These are phyloP conservation scores for Mastomys natalensis DNA, from an alignment of 2,113 vertebrate genomes.

Conservation along the genomic window DNA sequence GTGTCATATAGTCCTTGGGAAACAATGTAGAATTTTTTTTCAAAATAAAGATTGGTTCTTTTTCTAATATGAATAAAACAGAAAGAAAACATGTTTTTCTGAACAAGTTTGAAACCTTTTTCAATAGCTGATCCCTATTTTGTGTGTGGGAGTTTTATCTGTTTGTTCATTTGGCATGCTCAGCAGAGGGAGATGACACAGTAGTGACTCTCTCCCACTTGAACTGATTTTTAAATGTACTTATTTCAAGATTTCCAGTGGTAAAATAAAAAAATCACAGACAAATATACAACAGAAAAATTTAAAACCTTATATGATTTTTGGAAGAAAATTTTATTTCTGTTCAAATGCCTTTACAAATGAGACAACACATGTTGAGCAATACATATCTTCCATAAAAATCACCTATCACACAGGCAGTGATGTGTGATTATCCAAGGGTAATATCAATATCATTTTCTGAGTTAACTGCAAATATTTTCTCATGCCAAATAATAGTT, in stretches of 20 bases:
- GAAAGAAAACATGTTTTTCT: constrained; percentile 54
- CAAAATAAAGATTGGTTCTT: background rate
- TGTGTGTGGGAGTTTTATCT: constrained; percentile 21
- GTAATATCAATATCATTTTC: background rate
- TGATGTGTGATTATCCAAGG: background rate
- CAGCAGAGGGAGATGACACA: constrained; percentile 5
- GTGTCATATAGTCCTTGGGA: background rate
- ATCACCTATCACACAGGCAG: background rate
- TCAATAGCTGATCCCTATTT: constrained; percentile 1
- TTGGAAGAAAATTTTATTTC: constrained; percentile 22
- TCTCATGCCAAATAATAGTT: constrained; percentile 37
- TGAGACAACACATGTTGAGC: background rate
- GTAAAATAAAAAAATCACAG: background rate
- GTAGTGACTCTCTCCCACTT: constrained; percentile 61
- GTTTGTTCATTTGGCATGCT: background rate
- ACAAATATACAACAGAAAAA: constrained; percentile 38
- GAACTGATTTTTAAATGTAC: constrained; percentile 61
- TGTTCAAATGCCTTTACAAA: background rate
- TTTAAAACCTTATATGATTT: background rate
- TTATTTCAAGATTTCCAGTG: constrained; percentile 34
- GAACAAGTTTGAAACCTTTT: constrained; percentile 37
- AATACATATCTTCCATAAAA: background rate
- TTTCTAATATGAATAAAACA: background rate
- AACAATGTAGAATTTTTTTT: background rate
- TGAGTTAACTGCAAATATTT: constrained; percentile 46